Base-by-base conservation (phyloP, 2,888 invertebrate species). In the Arge pagana region DNA sequence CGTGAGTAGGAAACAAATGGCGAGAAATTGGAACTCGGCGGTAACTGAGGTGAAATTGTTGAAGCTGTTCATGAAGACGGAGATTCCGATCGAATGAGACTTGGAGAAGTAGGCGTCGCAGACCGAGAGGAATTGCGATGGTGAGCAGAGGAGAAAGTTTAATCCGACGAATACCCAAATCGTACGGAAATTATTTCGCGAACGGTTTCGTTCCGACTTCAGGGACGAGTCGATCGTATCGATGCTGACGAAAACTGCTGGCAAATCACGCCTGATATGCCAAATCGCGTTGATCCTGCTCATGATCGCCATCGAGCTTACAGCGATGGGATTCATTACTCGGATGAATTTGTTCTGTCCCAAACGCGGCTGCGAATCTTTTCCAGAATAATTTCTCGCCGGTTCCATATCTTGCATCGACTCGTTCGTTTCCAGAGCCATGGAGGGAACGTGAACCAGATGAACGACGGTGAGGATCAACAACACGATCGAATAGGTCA, bases 11-110 rank as follows among this genome's bases (percentile, higher is more conserved):
- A 28, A 30, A 18, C 49, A 49, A n/a, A 49, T 11, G 19, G 49
- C 49, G 13, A 49, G 8, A 16, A 49, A 49, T 49, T 49, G 49
- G 21, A 18, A 23, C 30, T 49, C 49, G 5, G 49, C 37, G 11
- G 15, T 11, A 21, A 49, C 21, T 23, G 49, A n/a, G 11, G 49
- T 49, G 4, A 49, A 30, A 18, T 49, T 49, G 31, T 49, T 49
- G 5, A 49, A 18, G 16, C 21, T 49, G 4, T 49, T 39, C 30
- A 39, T 24, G 7, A 49, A 10, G 2, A 49, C 21, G 30, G 30
- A 39, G 24, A 49, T 13, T 10, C 19, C 30, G 15, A 49, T 39
- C n/a, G n/a, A n/a, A n/a, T n/a, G n/a, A n/a, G n/a, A n/a, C n/a
- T n/a, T n/a, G n/a, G n/a, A n/a, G 39, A 19, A 15, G 30, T 30